Evolutionary conservation across 2,113 vertebrate genomes (phyloP).

Genomic region (Cololabis saira): DNA sequence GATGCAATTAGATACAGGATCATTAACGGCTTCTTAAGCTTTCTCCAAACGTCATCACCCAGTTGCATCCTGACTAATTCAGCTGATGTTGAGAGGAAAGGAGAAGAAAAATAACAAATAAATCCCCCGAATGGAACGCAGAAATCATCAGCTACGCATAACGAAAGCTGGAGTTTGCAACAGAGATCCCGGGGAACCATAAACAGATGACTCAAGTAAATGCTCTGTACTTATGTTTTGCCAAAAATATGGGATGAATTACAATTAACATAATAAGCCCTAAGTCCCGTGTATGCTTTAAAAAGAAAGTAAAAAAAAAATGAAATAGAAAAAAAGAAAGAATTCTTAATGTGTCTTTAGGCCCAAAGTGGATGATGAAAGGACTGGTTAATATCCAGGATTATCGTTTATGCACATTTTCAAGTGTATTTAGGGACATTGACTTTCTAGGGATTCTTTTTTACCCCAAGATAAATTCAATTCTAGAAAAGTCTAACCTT

Average conservation of each 20-base stretch:
- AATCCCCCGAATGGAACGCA: slow-evolving; percentile 32
- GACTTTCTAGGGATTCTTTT: too few species aligned
- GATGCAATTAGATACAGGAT: slow-evolving; percentile 65
- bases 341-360: too few species aligned
- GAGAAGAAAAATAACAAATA: not conserved
- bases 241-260: not conserved
- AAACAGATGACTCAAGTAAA: slow-evolving; percentile 47
- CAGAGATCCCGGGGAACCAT: slow-evolving; percentile 13
- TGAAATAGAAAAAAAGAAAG: too few species aligned
- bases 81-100: not conserved
- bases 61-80: slow-evolving; percentile 47
- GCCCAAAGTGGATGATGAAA: too few species aligned
- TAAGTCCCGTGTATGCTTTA: too few species aligned
- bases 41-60: slow-evolving; percentile 48
- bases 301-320: too few species aligned
- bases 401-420: too few species aligned
- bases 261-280: not conserved
- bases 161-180: slow-evolving; percentile 16
- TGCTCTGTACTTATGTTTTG: slow-evolving; percentile 18
- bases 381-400: too few species aligned
- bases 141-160: slow-evolving; percentile 13
- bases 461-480: too few species aligned
- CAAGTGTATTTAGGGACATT: too few species aligned
- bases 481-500: too few species aligned
- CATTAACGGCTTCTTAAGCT: slow-evolving; percentile 55